Evolutionary conservation across 2,113 vertebrate genomes (phyloP).

Genomic region (Eolophus roseicapilla): DNA sequence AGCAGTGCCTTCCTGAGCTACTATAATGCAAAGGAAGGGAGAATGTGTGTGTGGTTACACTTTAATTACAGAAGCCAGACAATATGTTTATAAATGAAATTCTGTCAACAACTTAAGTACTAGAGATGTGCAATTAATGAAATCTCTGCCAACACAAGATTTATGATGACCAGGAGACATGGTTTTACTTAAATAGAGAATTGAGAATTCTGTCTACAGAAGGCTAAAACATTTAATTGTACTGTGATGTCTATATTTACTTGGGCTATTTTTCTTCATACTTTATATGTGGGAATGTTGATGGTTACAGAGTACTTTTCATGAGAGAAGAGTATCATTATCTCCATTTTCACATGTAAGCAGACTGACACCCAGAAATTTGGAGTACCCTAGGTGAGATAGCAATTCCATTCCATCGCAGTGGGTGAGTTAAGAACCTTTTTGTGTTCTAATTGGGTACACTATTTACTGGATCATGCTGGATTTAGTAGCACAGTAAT

Average conservation of each 20-base stretch:
- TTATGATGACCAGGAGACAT: neutral
- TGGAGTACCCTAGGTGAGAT: neutral
- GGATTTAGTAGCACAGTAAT: neutral
- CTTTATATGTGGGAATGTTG: neutral
- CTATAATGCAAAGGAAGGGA: neutral
- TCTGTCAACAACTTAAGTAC: neutral
- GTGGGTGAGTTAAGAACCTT: neutral
- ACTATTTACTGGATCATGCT: neutral
- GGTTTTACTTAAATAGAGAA: neutral
- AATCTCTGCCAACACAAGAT: neutral
- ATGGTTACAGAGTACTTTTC: neutral
- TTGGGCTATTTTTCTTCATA: neutral
- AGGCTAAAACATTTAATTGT: neutral
- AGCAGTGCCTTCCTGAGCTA: neutral
- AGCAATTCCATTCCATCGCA: neutral
- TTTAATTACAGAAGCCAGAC: neutral
- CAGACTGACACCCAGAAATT: neutral
- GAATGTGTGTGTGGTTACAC: neutral
- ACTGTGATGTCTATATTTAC: neutral
- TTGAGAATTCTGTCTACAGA: neutral
- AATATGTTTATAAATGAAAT: neutral
- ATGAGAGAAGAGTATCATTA: neutral
- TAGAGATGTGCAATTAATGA: neutral
- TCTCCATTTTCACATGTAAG: neutral
- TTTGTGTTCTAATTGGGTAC: neutral